These are phyloP conservation scores for Zaprionus davidi DNA, from an alignment of 1,140 invertebrate genomes.

Conservation along the genomic window DNA sequence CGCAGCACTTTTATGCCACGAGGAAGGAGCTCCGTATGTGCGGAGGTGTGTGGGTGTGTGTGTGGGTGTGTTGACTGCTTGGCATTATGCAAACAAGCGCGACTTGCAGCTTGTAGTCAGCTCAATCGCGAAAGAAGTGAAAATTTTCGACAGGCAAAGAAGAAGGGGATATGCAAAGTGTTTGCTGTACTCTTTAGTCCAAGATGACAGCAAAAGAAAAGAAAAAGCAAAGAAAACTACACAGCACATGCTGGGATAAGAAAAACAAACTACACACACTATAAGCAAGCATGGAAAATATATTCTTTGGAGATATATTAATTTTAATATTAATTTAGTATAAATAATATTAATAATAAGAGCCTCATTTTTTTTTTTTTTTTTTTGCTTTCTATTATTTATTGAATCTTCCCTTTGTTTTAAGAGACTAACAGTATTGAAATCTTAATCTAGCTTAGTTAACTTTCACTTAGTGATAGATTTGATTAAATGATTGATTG, in stretches of 20 bases:
- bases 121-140: not conserved
- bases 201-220: not conserved
- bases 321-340: too few relatives aligned
- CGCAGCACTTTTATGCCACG: constrained; percentile 59
- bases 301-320: too few relatives aligned
- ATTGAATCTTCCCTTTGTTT: too few relatives aligned
- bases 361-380: too few relatives aligned
- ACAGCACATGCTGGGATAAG: not conserved
- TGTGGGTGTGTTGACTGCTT: constrained; percentile 55
- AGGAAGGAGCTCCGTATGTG: not conserved
- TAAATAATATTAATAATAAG: too few relatives aligned
- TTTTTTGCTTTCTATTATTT: too few relatives aligned
- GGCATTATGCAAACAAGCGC: constrained; percentile 73
- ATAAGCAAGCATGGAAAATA: too few relatives aligned
- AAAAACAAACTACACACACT: not conserved
- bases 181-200: not conserved
- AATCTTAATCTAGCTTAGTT: too few relatives aligned
- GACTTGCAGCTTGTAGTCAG: constrained; percentile 26
- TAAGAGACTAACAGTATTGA: too few relatives aligned
- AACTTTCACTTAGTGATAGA: too few relatives aligned
- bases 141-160: not conserved
- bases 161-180: not conserved
- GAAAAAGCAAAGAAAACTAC: not conserved
- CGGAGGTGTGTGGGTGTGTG: constrained; percentile 13
- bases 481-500: too few relatives aligned